These are phyloP conservation scores for Enteromius radiatus DNA, from an alignment of 2,797 vertebrate genomes.

Conservation along the genomic window DNA sequence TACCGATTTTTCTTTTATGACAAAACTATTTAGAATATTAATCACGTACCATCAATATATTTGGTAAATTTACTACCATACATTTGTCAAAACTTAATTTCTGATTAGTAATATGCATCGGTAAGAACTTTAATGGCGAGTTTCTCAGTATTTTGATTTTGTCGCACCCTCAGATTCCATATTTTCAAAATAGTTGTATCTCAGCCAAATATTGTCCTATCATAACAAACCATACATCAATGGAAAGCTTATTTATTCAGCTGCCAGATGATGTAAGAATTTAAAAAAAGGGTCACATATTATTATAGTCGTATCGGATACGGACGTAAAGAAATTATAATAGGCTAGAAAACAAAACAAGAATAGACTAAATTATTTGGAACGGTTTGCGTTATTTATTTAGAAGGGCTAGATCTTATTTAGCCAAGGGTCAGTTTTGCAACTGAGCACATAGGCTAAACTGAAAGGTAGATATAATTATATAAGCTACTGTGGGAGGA, in stretches of 20 bases:
- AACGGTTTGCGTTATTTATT: background rate
- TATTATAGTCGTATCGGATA: background rate
- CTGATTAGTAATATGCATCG: background rate
- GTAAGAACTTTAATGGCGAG: background rate
- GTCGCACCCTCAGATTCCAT: background rate
- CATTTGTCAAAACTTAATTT: background rate
- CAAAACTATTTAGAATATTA: background rate
- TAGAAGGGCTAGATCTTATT: background rate
- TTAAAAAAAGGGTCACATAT: background rate
- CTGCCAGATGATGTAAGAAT: too few relatives aligned
- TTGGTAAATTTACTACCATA: background rate
- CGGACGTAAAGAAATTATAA: background rate
- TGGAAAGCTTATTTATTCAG: background rate
- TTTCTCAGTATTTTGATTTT: background rate
- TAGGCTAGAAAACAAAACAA: background rate
- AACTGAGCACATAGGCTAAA: background rate
- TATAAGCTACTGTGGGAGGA: background rate
- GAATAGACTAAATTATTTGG: background rate
- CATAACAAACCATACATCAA: background rate
- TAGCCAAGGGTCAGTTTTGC: background rate
- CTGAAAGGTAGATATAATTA: background rate
- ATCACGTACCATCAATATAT: background rate
- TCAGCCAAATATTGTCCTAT: background rate
- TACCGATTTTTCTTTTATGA: background rate
- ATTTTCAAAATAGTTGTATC: background rate